Conservation (phyloP, 2,888 invertebrate species). For the Drosophila nigricruria region DNA sequence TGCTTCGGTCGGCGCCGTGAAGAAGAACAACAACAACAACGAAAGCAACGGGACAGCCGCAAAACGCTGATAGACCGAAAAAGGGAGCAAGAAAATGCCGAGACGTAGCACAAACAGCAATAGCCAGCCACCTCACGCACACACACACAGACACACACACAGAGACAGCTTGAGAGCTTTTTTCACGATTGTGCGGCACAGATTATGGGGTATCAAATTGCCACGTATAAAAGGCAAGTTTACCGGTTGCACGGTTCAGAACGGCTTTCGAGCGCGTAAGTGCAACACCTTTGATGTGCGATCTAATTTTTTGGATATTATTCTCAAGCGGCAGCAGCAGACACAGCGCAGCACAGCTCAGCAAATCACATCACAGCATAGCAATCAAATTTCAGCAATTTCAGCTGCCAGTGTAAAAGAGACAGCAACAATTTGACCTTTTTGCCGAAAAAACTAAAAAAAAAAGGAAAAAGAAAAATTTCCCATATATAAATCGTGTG, state of each 20-base stretch:
- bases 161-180: slow-evolving; percentile 57
- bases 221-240: slow-evolving; percentile 86
- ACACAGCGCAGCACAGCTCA: slow-evolving; percentile 10
- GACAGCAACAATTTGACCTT: slow-evolving; percentile 71
- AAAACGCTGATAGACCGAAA: slow-evolving; percentile 68
- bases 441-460: slow-evolving; percentile 50
- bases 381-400: slow-evolving; percentile 37
- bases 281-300: slow-evolving; percentile 86
- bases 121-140: slow-evolving; percentile 53
- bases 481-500: slow-evolving; percentile 39
- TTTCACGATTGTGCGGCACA: slow-evolving; percentile 63
- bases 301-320: slow-evolving; percentile 70
- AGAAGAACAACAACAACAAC: slow-evolving; percentile 22
- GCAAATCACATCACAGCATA: slow-evolving; percentile 15
- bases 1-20: slow-evolving; percentile 40
- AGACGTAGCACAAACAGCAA: slow-evolving; percentile 51
- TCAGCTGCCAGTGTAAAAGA: slow-evolving; percentile 55
- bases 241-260: slow-evolving; percentile 93
- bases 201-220: slow-evolving; percentile 85
- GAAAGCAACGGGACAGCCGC: slow-evolving; percentile 21
- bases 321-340: slow-evolving; percentile 58
- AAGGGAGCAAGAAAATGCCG: slow-evolving; percentile 75
- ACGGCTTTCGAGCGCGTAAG: slow-evolving; percentile 98
- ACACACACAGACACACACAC: slow-evolving; percentile 35
- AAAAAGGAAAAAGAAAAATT: slow-evolving; percentile 19